Percentiles rank a stretch among this genome's conserved stretches.
phyloP scores from a whole-genome alignment of 2,888 invertebrate genomes.

The Apamea epomidion region DNA sequence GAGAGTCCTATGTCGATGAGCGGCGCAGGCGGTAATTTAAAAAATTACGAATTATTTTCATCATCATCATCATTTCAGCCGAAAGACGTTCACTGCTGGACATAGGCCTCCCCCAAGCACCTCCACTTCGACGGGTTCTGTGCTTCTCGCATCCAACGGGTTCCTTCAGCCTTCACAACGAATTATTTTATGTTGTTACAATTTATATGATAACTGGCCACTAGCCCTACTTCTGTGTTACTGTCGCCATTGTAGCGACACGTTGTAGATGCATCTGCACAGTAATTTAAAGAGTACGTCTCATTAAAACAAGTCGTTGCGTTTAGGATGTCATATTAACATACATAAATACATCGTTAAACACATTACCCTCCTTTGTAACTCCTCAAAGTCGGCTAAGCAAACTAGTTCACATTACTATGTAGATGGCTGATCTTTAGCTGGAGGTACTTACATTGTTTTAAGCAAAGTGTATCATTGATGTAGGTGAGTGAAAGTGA shows the following conservation, averaged over 20 bases:
- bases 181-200: too few species aligned
- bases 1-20: too few species aligned
- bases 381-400: background rate
- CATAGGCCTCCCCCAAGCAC: too few species aligned
- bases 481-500: conserved; percentile 62
- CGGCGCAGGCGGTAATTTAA: too few species aligned
- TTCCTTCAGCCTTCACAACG: too few species aligned
- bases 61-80: too few species aligned
- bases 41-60: too few species aligned
- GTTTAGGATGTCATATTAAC: background rate
- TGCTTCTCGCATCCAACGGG: too few species aligned
- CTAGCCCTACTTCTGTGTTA: background rate
- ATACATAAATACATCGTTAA: conserved; percentile 1
- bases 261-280: background rate
- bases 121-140: too few species aligned
- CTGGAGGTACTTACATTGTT: conserved; percentile 49
- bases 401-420: conserved; percentile 20
- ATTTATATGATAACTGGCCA: background rate
- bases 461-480: conserved; percentile 58
- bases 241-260: background rate
- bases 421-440: conserved; percentile 14
- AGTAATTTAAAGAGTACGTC: background rate
- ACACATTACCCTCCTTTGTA: conserved; percentile 20
- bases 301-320: background rate
- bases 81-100: too few species aligned